A percentile compares a stretch with the other conserved stretches of the same genome.
phyloP scores from a whole-genome alignment of 23 tunicate genomes.

The Trididemnum miniatum region DNA sequence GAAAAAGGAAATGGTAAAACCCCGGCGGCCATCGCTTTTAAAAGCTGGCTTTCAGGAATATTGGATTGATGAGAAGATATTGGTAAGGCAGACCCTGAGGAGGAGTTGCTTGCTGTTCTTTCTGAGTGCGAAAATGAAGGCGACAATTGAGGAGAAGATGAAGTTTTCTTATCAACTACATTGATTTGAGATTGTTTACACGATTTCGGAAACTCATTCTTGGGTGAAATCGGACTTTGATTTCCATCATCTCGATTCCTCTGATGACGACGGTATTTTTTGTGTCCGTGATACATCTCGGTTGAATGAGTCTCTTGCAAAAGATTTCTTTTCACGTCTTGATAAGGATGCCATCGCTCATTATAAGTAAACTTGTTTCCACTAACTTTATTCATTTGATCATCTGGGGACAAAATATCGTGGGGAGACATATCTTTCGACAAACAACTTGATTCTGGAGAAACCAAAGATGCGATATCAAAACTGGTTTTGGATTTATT shows the following conservation, averaged over 20 bases:
- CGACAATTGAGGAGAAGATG: neutral
- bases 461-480: conserved; percentile 75
- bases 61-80: conserved; percentile 3
- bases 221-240: neutral
- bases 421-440: conserved; percentile 7
- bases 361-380: neutral
- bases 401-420: neutral
- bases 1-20: conserved; percentile 37
- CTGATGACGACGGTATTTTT: conserved; percentile 24
- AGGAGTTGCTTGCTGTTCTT: neutral
- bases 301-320: neutral
- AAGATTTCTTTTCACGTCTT: neutral
- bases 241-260: too few relatives aligned
- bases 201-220: neutral
- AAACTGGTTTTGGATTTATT: conserved; percentile 51
- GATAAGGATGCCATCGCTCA: conserved; percentile 44
- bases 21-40: conserved; percentile 49
- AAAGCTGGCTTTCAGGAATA: conserved; percentile 8
- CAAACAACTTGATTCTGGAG: conserved; percentile 8
- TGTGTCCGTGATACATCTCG: conserved; percentile 13
- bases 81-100: neutral
- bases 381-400: neutral
- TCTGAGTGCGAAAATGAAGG: neutral
- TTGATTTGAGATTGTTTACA: neutral
- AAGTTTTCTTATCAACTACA: neutral